These are phyloP conservation scores for Thereva unica DNA, from an alignment of 2,888 invertebrate genomes.

Conservation along the genomic window DNA sequence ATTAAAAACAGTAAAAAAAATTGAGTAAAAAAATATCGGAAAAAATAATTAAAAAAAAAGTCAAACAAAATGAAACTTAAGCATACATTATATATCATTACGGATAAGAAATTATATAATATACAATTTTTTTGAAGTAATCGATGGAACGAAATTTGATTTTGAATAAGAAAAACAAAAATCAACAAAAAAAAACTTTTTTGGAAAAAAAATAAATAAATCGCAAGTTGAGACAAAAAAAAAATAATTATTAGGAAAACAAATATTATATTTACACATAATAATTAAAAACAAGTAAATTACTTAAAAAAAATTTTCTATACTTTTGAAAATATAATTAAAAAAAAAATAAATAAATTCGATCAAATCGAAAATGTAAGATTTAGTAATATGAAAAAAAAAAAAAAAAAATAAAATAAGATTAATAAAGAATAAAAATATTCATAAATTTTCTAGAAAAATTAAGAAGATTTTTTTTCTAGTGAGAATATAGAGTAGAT, in stretches of 20 bases:
- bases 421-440: constrained; percentile 24
- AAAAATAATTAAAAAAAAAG: constrained; percentile 2
- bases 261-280: no score
- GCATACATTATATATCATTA: background rate
- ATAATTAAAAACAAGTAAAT: no score
- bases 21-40: constrained; percentile 18
- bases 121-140: background rate
- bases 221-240: no score
- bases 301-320: constrained; percentile 10
- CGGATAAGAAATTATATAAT: background rate
- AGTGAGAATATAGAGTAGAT: constrained; percentile 33
- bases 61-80: background rate
- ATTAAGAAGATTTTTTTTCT: constrained; percentile 37
- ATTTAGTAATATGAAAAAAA: constrained; percentile 21
- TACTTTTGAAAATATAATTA: constrained; percentile 17
- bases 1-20: constrained; percentile 25
- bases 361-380: constrained; percentile 17
- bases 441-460: constrained; percentile 22
- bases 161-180: background rate
- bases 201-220: background rate
- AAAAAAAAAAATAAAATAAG: constrained; percentile 14
- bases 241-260: no score
- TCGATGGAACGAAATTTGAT: background rate
- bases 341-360: constrained; percentile 23
- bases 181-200: constrained; percentile 11